Conservation (phyloP, 1,140 invertebrate species). For the Zaprionus capensis region DNA sequence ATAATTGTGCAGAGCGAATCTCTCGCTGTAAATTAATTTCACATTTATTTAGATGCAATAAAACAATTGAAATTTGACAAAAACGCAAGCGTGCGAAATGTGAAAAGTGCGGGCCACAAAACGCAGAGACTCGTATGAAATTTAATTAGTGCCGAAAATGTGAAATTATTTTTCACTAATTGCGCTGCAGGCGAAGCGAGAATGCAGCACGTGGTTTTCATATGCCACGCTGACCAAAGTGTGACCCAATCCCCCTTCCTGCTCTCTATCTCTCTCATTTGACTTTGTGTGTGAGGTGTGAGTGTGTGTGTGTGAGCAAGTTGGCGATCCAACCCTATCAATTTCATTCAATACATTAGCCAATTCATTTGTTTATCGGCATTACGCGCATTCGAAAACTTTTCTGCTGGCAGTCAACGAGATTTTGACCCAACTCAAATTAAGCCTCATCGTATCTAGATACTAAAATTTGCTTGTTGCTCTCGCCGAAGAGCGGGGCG, state of each 20-base stretch:
- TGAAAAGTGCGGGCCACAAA: slow-evolving; percentile 41
- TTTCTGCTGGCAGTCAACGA: slow-evolving; percentile 42
- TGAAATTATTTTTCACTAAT: slow-evolving; percentile 69
- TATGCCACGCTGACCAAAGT: slow-evolving; percentile 8
- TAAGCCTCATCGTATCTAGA: slow-evolving; percentile 29
- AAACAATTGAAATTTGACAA: slow-evolving; percentile 70
- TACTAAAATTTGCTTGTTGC: slow-evolving; percentile 61
- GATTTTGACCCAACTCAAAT: slow-evolving; percentile 41
- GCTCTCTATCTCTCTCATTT: background rate
- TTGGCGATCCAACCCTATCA: slow-evolving; percentile 35
- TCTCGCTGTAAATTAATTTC: slow-evolving; percentile 43
- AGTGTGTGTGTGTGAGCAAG: background rate
- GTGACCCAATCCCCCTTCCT: slow-evolving; percentile 17
- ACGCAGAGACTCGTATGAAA: slow-evolving; percentile 61
- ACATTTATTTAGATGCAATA: slow-evolving; percentile 54
- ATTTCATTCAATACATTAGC: slow-evolving; percentile 62
- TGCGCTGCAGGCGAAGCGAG: slow-evolving; percentile 57
- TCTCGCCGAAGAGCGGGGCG: background rate
- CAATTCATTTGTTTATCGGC: slow-evolving; percentile 60
- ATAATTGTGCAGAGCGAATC: slow-evolving; percentile 2
- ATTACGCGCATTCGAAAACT: slow-evolving; percentile 39
- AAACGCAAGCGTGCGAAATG: slow-evolving; percentile 36
- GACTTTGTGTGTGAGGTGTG: slow-evolving; percentile 11
- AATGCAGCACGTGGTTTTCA: slow-evolving; percentile 9
- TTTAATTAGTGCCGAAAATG: slow-evolving; percentile 77